phyloP scores from a whole-genome alignment of 2,888 invertebrate species.

The Myathropa florea region DNA sequence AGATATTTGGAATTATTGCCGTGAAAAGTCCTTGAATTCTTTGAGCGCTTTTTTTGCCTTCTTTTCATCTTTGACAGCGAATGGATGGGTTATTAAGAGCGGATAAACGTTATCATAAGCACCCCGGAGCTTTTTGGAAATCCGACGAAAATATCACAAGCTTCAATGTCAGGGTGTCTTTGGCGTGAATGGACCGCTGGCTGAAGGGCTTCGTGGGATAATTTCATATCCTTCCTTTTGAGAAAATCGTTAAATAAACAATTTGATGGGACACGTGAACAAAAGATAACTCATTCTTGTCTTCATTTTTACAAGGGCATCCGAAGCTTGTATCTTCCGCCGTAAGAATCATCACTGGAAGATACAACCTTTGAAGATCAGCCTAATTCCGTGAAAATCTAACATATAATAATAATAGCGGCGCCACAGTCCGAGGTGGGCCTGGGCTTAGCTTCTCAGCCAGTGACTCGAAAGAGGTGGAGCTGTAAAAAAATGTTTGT shows the following conservation, averaged over 20 bases:
- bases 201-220: not conserved
- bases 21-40: not conserved
- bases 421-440: no score
- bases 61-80: not conserved
- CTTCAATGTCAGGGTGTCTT: not conserved
- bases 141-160: not conserved
- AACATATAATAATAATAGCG: no score
- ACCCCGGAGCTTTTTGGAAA: not conserved
- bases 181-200: not conserved
- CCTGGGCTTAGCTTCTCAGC: no score
- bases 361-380: no score
- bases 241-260: not conserved
- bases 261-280: no score
- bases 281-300: not conserved
- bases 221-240: not conserved
- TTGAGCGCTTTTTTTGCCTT: not conserved
- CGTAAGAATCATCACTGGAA: no score
- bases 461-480: no score
- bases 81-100: not conserved
- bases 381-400: no score
- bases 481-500: no score
- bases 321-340: no score
- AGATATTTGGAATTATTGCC: not conserved
- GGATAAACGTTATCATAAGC: not conserved
- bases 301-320: no score